Conservation (phyloP, 2,888 invertebrate genomes). For the Conus canariensis region DNA sequence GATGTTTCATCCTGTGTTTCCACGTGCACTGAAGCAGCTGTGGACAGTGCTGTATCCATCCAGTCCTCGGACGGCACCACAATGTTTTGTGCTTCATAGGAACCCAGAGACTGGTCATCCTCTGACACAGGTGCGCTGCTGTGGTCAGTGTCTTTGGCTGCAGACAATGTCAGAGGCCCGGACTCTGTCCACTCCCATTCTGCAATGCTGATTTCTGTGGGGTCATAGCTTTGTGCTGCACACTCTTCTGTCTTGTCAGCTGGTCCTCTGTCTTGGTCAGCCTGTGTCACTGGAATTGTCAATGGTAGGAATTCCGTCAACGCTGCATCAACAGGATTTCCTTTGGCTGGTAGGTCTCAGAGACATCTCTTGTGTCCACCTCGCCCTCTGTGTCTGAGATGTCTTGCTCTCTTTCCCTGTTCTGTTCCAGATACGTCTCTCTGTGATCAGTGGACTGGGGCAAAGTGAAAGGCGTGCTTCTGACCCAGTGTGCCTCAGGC, state of each 20-base stretch:
- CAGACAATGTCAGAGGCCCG: background rate
- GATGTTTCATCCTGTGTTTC: background rate
- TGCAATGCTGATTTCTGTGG: background rate
- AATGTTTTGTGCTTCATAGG: slow-evolving; percentile 5
- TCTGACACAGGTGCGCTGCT: background rate
- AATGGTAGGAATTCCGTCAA: background rate
- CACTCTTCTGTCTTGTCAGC: background rate
- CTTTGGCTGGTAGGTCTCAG: background rate
- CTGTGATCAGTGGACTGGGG: background rate
- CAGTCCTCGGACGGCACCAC: background rate
- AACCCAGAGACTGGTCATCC: background rate
- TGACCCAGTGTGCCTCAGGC: background rate
- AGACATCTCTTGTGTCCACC: background rate
- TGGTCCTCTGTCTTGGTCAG: background rate
- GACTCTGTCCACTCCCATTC: background rate
- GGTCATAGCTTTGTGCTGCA: background rate
- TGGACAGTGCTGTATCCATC: background rate
- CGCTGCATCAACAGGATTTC: background rate
- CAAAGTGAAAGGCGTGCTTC: background rate
- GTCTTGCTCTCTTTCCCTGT: background rate
- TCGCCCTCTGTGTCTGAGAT: background rate
- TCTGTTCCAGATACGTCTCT: background rate
- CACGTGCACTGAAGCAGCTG: background rate
- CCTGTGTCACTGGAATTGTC: background rate
- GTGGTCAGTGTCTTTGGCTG: background rate